Percentiles rank a stretch among this genome's conserved stretches.
phyloP scores from a whole-genome alignment of 2,113 vertebrate genomes.

The Opisthocomus hoazin region DNA sequence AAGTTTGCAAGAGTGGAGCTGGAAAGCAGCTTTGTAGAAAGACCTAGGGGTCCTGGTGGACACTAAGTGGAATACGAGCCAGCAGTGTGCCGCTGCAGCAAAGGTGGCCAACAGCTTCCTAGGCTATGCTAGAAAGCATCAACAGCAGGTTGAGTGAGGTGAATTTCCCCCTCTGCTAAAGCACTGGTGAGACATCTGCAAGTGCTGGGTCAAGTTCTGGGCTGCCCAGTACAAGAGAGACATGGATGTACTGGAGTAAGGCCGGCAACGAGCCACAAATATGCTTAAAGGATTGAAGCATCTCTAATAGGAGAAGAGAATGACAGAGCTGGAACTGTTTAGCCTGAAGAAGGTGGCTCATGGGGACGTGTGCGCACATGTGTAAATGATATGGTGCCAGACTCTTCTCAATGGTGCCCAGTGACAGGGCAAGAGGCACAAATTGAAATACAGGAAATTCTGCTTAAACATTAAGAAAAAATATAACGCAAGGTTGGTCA shows the following conservation, averaged over 20 bases:
- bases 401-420: too few relatives aligned
- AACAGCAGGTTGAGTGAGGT: background rate
- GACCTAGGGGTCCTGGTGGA: background rate
- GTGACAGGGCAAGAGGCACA: background rate
- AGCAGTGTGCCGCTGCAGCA: accelerated
- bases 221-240: background rate
- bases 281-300: background rate
- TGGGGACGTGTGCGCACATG: accelerated
- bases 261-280: background rate
- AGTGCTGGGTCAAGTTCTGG: background rate
- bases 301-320: background rate
- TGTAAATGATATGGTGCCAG: background rate
- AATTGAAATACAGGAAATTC: background rate
- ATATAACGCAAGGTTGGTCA: background rate
- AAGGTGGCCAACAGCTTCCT: background rate
- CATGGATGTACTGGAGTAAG: background rate
- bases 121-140: background rate
- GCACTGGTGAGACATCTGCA: background rate
- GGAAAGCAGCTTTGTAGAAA: background rate
- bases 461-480: background rate
- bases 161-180: background rate
- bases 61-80: background rate
- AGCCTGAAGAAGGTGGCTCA: background rate
- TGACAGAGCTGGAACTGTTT: background rate
- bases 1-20: background rate